These are phyloP conservation scores for Tachyglossus aculeatus DNA, from an alignment of 2,797 vertebrate genomes.

Conservation along the genomic window DNA sequence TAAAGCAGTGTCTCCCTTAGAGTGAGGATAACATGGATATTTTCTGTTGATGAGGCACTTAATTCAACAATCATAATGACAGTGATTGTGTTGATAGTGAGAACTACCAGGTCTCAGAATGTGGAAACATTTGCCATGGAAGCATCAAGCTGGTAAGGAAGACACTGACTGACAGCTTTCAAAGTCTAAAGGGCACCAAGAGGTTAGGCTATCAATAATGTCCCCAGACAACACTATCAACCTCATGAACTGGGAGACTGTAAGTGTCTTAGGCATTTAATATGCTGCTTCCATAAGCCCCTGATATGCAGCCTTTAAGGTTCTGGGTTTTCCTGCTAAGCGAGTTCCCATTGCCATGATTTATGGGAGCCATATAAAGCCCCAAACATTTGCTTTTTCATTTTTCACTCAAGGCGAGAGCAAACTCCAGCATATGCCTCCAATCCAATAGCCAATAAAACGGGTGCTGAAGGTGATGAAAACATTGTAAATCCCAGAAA, in stretches of 20 bases:
- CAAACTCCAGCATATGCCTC: constrained; percentile 25
- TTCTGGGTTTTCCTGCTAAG: constrained; percentile 18
- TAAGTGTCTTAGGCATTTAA: constrained; percentile 8
- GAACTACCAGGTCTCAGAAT: too few relatives aligned
- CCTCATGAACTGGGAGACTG: not conserved
- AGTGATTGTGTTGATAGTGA: too few relatives aligned
- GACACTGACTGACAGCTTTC: too few relatives aligned
- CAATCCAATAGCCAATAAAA: constrained; percentile 11
- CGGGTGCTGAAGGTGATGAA: not conserved
- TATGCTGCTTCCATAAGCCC: not conserved
- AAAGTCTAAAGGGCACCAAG: too few relatives aligned
- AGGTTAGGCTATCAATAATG: too few relatives aligned
- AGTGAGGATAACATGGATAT: too few relatives aligned
- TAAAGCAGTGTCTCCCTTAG: too few relatives aligned
- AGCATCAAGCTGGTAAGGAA: too few relatives aligned
- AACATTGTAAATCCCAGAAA: constrained; percentile 6
- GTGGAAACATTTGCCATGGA: too few relatives aligned
- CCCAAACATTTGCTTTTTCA: constrained; percentile 28
- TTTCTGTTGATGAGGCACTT: too few relatives aligned
- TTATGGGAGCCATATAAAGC: constrained; percentile 33
- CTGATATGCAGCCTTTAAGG: not conserved
- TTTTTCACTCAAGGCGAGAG: constrained; percentile 33
- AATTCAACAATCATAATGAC: too few relatives aligned
- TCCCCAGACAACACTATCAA: not conserved
- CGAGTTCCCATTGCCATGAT: constrained; percentile 16